Evolutionary conservation across 2,113 vertebrate species (phyloP).

Genomic region (Pogona vitticeps): DNA sequence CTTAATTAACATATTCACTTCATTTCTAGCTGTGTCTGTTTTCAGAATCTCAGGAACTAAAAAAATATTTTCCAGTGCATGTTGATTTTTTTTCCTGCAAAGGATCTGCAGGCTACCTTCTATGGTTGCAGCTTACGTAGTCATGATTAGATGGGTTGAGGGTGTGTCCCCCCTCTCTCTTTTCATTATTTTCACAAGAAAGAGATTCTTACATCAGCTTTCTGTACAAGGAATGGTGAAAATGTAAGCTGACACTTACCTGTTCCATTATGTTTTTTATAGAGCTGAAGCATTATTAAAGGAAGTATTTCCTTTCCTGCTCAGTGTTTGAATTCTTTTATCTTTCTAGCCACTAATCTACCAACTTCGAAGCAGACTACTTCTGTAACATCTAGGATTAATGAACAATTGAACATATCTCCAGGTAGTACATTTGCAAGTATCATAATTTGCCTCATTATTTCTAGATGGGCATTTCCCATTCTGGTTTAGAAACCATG

Average conservation of each 20-base stretch:
- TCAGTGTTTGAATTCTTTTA: slow-evolving; percentile 31
- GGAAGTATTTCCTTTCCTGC: fast-evolving
- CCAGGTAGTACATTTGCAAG: slow-evolving; percentile 45
- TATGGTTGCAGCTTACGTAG: not conserved
- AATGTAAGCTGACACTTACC: not conserved
- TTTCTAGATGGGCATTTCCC: not conserved
- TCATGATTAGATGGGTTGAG: not conserved
- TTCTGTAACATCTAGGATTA: slow-evolving; percentile 53
- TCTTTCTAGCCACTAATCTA: slow-evolving; percentile 60
- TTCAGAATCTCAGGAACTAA: not conserved
- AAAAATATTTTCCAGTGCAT: not conserved
- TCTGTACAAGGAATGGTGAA: not conserved
- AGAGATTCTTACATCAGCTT: not conserved
- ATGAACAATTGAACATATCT: slow-evolving; percentile 53
- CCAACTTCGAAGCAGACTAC: slow-evolving; percentile 42
- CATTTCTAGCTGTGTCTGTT: not conserved
- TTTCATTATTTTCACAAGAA: slow-evolving; percentile 17
- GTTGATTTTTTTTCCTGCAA: slow-evolving; percentile 1
- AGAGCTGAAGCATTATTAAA: not conserved
- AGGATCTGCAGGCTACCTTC: not conserved
- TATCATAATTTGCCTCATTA: not conserved
- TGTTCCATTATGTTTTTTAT: not conserved
- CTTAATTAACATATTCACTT: not conserved
- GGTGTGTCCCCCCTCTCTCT: fast-evolving
- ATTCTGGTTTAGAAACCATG: not conserved